Conservation (phyloP, 2,113 vertebrate genomes). For the Pionites leucogaster region DNA sequence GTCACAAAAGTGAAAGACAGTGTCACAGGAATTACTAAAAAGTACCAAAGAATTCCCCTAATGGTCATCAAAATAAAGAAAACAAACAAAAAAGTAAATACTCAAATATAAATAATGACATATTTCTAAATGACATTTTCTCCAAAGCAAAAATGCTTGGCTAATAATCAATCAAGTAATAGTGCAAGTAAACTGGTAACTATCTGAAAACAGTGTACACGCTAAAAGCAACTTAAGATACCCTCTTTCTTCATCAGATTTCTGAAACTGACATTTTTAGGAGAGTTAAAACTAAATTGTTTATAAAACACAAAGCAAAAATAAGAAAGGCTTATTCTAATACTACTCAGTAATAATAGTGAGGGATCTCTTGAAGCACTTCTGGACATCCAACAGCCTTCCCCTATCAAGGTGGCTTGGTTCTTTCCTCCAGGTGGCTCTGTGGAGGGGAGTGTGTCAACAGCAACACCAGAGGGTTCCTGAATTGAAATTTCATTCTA, state of each 20-base stretch:
- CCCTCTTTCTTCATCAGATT: neutral
- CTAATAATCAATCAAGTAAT: neutral
- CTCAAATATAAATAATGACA: neutral
- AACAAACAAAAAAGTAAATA: neutral
- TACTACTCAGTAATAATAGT: neutral
- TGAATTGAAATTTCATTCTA: neutral
- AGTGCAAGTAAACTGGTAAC: neutral
- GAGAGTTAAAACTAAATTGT: neutral
- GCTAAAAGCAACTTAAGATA: neutral
- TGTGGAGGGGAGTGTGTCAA: neutral
- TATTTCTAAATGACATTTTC: neutral
- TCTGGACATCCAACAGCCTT: neutral
- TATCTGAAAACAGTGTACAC: neutral
- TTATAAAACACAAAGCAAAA: neutral
- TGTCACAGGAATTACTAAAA: conserved; percentile 64
- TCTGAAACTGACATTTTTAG: neutral
- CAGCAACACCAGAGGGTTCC: neutral
- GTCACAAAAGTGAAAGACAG: too few species aligned
- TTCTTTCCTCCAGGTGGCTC: neutral
- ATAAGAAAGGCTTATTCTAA: neutral
- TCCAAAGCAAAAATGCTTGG: neutral
- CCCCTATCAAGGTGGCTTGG: neutral
- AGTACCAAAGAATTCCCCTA: conserved; percentile 51
- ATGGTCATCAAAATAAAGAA: conserved; percentile 9
- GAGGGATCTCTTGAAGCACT: neutral